Percentiles rank a stretch among this genome's conserved stretches.
Evolutionary conservation across 1,140 invertebrate genomes (phyloP).

Genomic region (Papilio helenus): DNA sequence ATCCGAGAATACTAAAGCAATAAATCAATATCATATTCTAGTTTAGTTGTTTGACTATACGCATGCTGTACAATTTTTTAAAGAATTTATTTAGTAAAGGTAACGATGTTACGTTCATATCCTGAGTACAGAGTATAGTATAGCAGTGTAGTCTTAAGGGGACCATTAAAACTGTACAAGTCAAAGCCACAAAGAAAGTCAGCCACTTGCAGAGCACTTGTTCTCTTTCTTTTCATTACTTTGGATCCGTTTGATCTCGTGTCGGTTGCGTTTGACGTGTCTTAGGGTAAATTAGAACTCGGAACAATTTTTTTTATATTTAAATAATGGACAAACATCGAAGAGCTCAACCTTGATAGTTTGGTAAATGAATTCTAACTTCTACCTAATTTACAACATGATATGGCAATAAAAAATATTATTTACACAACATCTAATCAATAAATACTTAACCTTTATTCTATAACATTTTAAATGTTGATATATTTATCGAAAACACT

Average conservation of each 20-base stretch:
- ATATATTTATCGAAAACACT: constrained; percentile 1
- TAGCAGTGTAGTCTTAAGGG: constrained; percentile 15
- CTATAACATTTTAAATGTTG: no score
- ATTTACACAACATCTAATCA: no score
- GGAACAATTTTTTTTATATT: neutral
- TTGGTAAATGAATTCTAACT: no score
- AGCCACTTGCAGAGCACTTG: constrained; percentile 32
- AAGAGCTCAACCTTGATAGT: no score
- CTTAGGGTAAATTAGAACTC: constrained; percentile 11
- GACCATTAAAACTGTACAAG: constrained; percentile 35
- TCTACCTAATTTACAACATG: no score
- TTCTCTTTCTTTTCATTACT: constrained; percentile 36
- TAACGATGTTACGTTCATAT: neutral
- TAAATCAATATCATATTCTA: no score
- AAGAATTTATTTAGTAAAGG: neutral
- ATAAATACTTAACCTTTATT: no score
- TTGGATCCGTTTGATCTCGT: constrained; percentile 23
- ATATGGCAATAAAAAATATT: no score
- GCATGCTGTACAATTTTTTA: neutral
- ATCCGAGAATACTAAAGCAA: no score
- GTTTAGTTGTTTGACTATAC: no score
- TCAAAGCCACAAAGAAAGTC: constrained; percentile 34
- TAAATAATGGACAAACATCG: neutral
- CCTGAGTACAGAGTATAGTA: neutral
- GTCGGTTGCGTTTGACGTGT: constrained; percentile 32